Evolutionary conservation across 2,113 vertebrate genomes (phyloP).

Genomic region (Gulo gulo): DNA sequence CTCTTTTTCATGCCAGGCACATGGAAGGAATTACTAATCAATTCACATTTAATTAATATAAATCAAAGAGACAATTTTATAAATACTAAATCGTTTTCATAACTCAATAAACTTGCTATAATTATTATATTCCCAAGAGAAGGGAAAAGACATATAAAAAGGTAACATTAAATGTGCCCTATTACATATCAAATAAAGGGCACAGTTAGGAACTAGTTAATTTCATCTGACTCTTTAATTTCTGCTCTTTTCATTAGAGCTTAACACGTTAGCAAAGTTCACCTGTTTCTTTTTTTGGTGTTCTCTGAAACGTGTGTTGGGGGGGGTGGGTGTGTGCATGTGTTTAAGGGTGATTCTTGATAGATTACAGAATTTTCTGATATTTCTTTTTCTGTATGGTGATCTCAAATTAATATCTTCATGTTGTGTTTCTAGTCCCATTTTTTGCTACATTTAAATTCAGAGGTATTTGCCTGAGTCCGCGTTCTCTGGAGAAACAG

Average conservation of each 20-base stretch:
- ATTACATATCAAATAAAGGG: background rate
- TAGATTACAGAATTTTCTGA: background rate
- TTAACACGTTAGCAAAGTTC: background rate
- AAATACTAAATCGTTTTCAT: background rate
- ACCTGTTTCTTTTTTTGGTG: background rate
- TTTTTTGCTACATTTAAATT: background rate
- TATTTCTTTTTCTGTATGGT: background rate
- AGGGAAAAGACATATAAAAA: background rate
- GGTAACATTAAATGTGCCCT: background rate
- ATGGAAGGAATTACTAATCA: background rate
- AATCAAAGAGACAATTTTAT: background rate
- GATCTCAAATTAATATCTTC: background rate
- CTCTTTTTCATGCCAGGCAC: background rate
- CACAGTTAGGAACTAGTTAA: background rate
- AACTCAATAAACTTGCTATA: background rate
- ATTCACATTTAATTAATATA: background rate
- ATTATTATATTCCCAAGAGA: background rate
- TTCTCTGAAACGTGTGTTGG: background rate
- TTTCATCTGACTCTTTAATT: background rate
- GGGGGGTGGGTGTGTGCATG: background rate
- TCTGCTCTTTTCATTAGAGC: fast-evolving
- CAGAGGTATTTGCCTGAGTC: background rate
- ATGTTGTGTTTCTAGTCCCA: background rate
- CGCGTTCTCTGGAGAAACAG: background rate
- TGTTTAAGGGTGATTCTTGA: background rate